Evolutionary conservation across 2,888 invertebrate genomes (phyloP).

Genomic region (Ditula angustiorana): DNA sequence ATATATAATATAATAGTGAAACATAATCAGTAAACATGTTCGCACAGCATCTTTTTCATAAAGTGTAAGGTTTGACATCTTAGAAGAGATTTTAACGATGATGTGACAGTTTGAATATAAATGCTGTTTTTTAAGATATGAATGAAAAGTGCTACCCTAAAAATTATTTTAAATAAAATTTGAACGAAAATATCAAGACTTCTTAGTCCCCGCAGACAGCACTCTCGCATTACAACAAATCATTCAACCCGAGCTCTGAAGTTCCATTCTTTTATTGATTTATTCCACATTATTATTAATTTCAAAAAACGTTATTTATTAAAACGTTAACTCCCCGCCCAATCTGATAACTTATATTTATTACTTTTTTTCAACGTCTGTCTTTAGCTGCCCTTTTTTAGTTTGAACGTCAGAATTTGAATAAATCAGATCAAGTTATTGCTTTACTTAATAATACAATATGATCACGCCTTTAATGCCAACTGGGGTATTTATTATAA

Average conservation of each 20-base stretch:
- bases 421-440: conserved; percentile 48
- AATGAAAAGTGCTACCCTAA: too few species aligned
- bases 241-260: conserved; percentile 78
- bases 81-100: too few species aligned
- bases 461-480: background rate
- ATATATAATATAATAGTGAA: too few species aligned
- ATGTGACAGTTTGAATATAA: too few species aligned
- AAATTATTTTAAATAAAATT: too few species aligned
- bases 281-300: conserved; percentile 84
- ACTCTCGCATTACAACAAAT: conserved; percentile 83
- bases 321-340: conserved; percentile 72
- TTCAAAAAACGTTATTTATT: conserved; percentile 74
- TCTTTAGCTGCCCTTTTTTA: conserved; percentile 48
- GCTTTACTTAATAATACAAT: conserved; percentile 31
- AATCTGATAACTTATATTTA: conserved; percentile 77
- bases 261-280: conserved; percentile 84
- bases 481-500: background rate
- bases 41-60: too few species aligned
- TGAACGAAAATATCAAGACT: conserved; percentile 68
- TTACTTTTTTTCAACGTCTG: conserved; percentile 59
- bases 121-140: too few species aligned
- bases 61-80: too few species aligned
- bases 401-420: conserved; percentile 44
- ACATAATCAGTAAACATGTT: too few species aligned
- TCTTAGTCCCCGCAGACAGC: conserved; percentile 55